Evolutionary conservation across 2,888 invertebrate genomes (phyloP).

Genomic region (Amblyjoppa proteus): DNA sequence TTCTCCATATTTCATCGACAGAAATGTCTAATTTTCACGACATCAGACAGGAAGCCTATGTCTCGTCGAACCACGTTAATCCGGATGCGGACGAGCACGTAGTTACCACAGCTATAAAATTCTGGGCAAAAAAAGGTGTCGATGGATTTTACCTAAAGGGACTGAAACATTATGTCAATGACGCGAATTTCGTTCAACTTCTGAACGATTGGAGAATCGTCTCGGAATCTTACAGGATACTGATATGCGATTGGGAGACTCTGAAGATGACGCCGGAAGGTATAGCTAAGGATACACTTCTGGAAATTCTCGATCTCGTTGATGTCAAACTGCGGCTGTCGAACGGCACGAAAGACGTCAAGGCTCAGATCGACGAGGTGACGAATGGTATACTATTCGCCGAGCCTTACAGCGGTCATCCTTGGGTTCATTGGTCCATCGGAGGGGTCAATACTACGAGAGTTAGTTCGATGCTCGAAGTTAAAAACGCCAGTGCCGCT

Average conservation of each 20-base stretch:
- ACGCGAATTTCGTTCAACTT: conserved; percentile 87
- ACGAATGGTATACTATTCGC: conserved; percentile 88
- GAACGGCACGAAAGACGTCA: conserved; percentile 87
- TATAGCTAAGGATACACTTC: conserved; percentile 87
- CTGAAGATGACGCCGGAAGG: conserved; percentile 85
- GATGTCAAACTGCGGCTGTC: conserved; percentile 89
- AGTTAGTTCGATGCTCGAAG: conserved; percentile 86
- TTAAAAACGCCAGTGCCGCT: conserved; percentile 89
- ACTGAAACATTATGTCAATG: conserved; percentile 89
- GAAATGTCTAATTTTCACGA: conserved; percentile 52
- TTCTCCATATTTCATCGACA: conserved; percentile 53
- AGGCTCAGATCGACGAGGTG: conserved; percentile 87
- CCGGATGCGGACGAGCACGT: conserved; percentile 67
- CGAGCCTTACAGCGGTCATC: conserved; percentile 85
- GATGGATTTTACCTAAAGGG: conserved; percentile 96
- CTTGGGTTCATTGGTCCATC: conserved; percentile 94
- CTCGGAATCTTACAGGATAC: conserved; percentile 87
- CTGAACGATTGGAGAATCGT: conserved; percentile 90
- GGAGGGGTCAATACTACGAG: conserved; percentile 89
- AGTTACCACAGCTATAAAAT: conserved; percentile 88
- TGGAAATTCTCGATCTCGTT: conserved; percentile 90
- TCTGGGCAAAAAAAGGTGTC: conserved; percentile 92
- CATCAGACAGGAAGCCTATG: conserved; percentile 60
- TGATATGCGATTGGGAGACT: conserved; percentile 89
- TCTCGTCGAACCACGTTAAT: conserved; percentile 62